Evolutionary conservation across 2,888 invertebrate genomes (phyloP).

Genomic region (Cephus sareptanus): DNA sequence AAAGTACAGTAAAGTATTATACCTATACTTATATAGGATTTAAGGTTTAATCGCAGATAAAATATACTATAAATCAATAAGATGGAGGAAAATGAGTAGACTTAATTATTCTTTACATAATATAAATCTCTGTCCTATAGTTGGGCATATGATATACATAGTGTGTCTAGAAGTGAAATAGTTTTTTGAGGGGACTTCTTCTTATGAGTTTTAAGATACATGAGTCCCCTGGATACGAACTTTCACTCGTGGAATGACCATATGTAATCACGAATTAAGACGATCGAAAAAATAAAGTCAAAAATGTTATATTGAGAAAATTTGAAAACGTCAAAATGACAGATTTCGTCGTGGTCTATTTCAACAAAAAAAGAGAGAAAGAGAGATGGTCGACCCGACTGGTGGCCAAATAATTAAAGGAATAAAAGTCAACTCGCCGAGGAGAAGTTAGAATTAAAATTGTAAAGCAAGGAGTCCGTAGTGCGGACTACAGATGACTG

Average conservation of each 20-base stretch:
- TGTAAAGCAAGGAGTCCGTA: background rate
- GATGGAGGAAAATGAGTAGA: background rate
- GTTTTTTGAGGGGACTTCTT: background rate
- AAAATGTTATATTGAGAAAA: background rate
- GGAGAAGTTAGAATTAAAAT: slow-evolving; percentile 21
- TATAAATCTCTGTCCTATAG: background rate
- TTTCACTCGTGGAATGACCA: background rate
- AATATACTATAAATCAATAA: background rate
- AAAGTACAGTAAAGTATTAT: background rate
- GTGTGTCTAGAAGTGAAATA: background rate
- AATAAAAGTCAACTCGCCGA: slow-evolving; percentile 2
- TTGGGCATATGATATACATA: too few relatives aligned
- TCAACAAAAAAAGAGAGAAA: slow-evolving; percentile 5
- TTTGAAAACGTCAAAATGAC: slow-evolving; percentile 1
- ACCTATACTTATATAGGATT: background rate
- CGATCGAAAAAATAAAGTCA: background rate
- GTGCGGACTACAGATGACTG: background rate
- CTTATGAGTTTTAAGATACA: background rate
- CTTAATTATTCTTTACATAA: background rate
- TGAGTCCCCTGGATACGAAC: background rate
- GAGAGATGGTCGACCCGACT: background rate
- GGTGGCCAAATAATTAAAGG: background rate
- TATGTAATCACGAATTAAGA: background rate
- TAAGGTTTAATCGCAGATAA: background rate
- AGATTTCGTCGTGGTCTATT: background rate